These are phyloP conservation scores for Xestoiulus laeticollis DNA, from an alignment of 2,888 invertebrate species.

Conservation along the genomic window DNA sequence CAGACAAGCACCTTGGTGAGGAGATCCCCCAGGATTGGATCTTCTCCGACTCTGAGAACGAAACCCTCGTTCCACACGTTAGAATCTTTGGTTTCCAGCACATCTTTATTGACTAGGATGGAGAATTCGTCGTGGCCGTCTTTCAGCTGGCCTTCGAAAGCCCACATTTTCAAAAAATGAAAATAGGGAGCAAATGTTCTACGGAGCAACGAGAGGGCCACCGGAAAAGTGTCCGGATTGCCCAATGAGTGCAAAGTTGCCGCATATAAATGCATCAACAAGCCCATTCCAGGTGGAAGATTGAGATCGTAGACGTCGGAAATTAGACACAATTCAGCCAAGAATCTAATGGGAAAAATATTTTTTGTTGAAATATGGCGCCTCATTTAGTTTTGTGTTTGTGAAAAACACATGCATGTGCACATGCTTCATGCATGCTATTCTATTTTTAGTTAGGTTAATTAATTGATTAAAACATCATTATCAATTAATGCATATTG, in stretches of 20 bases:
- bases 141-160: conserved; percentile 2
- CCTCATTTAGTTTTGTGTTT: too few relatives aligned
- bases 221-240: neutral
- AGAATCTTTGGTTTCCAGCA: neutral
- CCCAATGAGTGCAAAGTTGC: neutral
- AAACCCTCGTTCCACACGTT: conserved; percentile 9
- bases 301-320: neutral
- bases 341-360: neutral
- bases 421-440: too few relatives aligned
- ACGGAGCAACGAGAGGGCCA: neutral
- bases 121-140: neutral
- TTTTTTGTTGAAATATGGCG: too few relatives aligned
- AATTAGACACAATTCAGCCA: neutral
- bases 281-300: conserved; percentile 9
- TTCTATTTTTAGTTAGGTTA: too few relatives aligned
- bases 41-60: neutral
- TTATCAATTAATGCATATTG: too few relatives aligned
- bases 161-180: neutral
- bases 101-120: neutral
- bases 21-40: neutral
- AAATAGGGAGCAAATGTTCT: neutral
- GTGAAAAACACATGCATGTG: too few relatives aligned
- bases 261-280: neutral
- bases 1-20: neutral
- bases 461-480: too few relatives aligned